phyloP scores from a whole-genome alignment of 2,888 invertebrate species.

The Lordiphosa fenestrarum region DNA sequence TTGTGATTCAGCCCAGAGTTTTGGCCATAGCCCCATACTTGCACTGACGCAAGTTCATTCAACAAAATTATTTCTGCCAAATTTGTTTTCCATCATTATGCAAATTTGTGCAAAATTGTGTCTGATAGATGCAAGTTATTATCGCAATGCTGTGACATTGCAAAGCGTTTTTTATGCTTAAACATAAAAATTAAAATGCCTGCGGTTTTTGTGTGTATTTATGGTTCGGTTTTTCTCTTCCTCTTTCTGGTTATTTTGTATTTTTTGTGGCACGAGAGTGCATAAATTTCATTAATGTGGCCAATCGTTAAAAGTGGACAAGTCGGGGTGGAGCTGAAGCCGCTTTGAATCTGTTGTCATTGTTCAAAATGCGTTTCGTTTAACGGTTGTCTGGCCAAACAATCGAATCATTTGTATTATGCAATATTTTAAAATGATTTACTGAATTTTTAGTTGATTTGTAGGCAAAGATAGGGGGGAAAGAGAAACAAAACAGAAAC shows the following conservation, averaged over 20 bases:
- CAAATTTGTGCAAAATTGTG: slow-evolving; percentile 38
- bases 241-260: not conserved
- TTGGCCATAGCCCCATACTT: not conserved
- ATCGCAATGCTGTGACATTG: slow-evolving; percentile 29
- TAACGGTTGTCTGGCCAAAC: slow-evolving; percentile 36
- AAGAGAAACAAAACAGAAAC: not conserved
- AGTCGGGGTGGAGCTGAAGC: slow-evolving; percentile 10
- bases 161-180: slow-evolving; percentile 42
- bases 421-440: slow-evolving; percentile 14
- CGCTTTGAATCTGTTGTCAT: slow-evolving; percentile 43
- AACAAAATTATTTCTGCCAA: slow-evolving; percentile 35
- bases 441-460: slow-evolving; percentile 12
- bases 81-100: slow-evolving; percentile 15
- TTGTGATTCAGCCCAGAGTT: slow-evolving; percentile 1
- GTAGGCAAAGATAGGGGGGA: not conserved
- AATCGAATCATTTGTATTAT: slow-evolving; percentile 18
- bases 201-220: slow-evolving; percentile 44
- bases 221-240: slow-evolving; percentile 9
- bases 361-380: slow-evolving; percentile 30
- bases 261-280: slow-evolving; percentile 18
- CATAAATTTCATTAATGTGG: slow-evolving; percentile 60
- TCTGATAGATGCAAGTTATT: slow-evolving; percentile 53
- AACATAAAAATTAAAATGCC: slow-evolving; percentile 60
- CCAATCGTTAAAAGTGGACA: slow-evolving; percentile 56
- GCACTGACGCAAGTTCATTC: slow-evolving; percentile 67